Base-by-base conservation (phyloP, 2,113 vertebrate genomes). In the Electrona antarctica region DNA sequence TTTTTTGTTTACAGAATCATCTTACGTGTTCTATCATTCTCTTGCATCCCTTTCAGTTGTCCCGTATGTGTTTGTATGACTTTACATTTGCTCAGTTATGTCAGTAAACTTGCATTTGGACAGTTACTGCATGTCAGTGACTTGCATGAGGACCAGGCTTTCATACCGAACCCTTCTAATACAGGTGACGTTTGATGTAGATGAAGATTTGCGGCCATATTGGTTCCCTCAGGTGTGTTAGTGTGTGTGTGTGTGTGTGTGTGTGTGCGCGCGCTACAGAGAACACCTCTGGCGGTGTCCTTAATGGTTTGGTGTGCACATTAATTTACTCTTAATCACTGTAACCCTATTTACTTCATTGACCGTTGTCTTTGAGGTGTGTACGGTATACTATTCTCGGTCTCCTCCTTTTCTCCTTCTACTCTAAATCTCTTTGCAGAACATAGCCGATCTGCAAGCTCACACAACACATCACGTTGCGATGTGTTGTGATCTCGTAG, bases 181-280 rank as follows among this genome's bases (percentile, higher is more conserved):
- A 86, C 95, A 97, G 95, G 95, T 96, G 92, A 94, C 95, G 87
- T 97, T 97, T 95, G 96, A 91, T 95, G 93, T 96, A 95, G 93
- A 95, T 93, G 96, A 96, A 93, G 95, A 95, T 91, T 87, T 92
- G 91, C 93, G 81, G 83, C 93, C 92, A 59, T 90, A 88, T 90
- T 92, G 93, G 93, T 91, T 89, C 77, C 83, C 90, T 72, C 94
- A 97, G 95, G 95, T 97, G 92, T 96, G 96, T 97, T 79, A 80
- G 64, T 90, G 81, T 85, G 77, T 41, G 33, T 41, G 33, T 41
- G 33, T 41, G 1, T 41, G 33, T 82, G 64, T 90, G 81, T 85
- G 77, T 80, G 73, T 80, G 51, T 67, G 86, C 88, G 7, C 66
- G 72, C 75, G 78, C 84, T 91, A 84, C 79, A 48, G 89, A 76